Evolutionary conservation across 2,113 vertebrate species (phyloP), one percentile per base, ranked within the genome.

Genomic region (Perccottus glenii): DNA sequence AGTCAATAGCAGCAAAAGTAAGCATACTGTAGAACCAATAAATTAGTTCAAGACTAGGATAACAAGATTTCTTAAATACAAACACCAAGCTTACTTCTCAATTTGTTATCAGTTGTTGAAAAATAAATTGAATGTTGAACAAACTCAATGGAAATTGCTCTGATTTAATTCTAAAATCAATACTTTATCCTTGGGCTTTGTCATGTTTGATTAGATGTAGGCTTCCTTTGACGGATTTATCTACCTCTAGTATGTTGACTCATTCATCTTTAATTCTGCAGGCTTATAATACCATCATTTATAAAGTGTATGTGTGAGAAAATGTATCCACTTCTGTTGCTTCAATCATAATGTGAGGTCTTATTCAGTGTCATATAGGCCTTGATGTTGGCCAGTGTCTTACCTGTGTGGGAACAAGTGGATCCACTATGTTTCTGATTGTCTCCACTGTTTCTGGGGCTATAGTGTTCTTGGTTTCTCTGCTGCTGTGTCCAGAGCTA

Each of bases 401-500:
- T 47, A 88, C 95, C 95, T 96, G 94, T 78, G 94, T 95, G 61
- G 94, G 94, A 84, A 94, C 91, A 57, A 93, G 80, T 63, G 93
- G 86, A 33, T 93, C 93, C 0, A 91, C 68, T 66, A 91, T 73
- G 79, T 81, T 93, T 78, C 88, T 90, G 66, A 88, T 89, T 11
- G 89, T 92, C 75, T 89, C 87, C 52, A 44, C 64, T 42, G 85
- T 74, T 66, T 88, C 81, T 14, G 73, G 83, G 35, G 57, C 80
- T 44, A 77, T 76, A 57, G 86, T 77, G 75, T 46, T 85, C 45
- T 52, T 16, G 60, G 70, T 83, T 42, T 83, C 82, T 61, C 53
- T 67, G 75, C 80, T 92, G 65, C 58, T 75, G 72, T 87, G 82
- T 70, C 88, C 6, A 65, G 81, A 81, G 79, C 81, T 91, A 69